Evolutionary conservation across 2,797 vertebrate species (phyloP).

Genomic region (Tympanoctomys barrerae): DNA sequence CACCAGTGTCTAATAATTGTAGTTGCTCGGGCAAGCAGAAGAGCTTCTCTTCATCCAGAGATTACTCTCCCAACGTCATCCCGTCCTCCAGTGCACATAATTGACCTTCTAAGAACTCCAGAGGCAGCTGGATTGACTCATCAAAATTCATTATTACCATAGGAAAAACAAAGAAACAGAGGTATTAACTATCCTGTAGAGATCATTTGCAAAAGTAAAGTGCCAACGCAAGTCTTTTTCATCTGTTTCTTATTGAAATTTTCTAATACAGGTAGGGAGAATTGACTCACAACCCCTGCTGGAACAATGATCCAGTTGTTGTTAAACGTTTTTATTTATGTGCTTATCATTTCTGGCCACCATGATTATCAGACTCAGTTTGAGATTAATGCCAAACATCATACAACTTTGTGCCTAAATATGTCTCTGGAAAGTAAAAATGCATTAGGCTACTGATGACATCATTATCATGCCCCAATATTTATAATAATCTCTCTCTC

Average conservation of each 20-base stretch:
- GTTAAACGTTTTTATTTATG: neutral
- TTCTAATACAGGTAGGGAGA: neutral
- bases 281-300: neutral
- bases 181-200: neutral
- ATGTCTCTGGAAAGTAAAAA: neutral
- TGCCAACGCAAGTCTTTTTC: neutral
- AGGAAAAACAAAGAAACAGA: constrained; percentile 48
- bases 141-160: constrained; percentile 43
- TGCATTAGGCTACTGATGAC: neutral
- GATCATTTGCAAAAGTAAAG: constrained; percentile 38
- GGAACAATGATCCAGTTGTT: constrained; percentile 40
- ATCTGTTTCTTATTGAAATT: constrained; percentile 42
- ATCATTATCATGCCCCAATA: neutral
- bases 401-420: neutral
- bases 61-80: constrained; percentile 7
- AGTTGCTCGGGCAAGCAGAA: constrained; percentile 35
- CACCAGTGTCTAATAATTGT: constrained; percentile 61
- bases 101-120: constrained; percentile 65
- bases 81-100: constrained; percentile 53
- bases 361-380: neutral
- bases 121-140: constrained; percentile 38
- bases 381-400: constrained; percentile 20
- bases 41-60: neutral
- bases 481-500: neutral
- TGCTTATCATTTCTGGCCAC: neutral